Conservation (phyloP, 1,140 invertebrate species). For the Danaus melanippus region DNA sequence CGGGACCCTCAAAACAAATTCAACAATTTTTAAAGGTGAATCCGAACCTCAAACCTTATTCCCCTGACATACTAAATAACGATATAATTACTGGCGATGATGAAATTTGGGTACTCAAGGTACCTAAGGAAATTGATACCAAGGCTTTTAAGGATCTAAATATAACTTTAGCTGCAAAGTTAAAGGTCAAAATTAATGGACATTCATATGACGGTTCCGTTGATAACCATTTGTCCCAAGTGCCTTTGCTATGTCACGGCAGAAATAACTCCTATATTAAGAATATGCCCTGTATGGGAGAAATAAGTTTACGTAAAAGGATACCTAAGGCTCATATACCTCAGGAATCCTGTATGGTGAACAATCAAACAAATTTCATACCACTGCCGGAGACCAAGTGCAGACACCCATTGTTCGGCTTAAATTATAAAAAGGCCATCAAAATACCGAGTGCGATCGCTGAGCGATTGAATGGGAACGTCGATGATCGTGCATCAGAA, state of each 20-base stretch:
- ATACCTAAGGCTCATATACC: slow-evolving; percentile 44
- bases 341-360: slow-evolving; percentile 31
- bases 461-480: slow-evolving; percentile 26
- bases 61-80: slow-evolving; percentile 6
- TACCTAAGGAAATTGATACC: slow-evolving; percentile 37
- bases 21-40: slow-evolving; percentile 29
- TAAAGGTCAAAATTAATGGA: slow-evolving; percentile 46
- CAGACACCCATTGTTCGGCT: slow-evolving; percentile 56
- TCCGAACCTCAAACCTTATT: slow-evolving; percentile 22
- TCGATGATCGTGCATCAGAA: background rate
- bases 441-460: slow-evolving; percentile 32
- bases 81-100: slow-evolving; percentile 33
- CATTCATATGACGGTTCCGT: slow-evolving; percentile 36
- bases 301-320: slow-evolving; percentile 36
- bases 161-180: slow-evolving; percentile 34
- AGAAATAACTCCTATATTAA: slow-evolving; percentile 28
- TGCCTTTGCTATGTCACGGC: slow-evolving; percentile 25
- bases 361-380: slow-evolving; percentile 43
- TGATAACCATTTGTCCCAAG: slow-evolving; percentile 18
- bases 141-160: slow-evolving; percentile 26
- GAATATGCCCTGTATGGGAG: slow-evolving; percentile 29
- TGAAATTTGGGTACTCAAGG: slow-evolving; percentile 49
- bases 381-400: slow-evolving; percentile 53
- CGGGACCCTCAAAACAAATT: slow-evolving; percentile 17
- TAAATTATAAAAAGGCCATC: slow-evolving; percentile 43